These are phyloP conservation scores for Malthinus flaveolus DNA, from an alignment of 2,888 invertebrate genomes.

Conservation along the genomic window DNA sequence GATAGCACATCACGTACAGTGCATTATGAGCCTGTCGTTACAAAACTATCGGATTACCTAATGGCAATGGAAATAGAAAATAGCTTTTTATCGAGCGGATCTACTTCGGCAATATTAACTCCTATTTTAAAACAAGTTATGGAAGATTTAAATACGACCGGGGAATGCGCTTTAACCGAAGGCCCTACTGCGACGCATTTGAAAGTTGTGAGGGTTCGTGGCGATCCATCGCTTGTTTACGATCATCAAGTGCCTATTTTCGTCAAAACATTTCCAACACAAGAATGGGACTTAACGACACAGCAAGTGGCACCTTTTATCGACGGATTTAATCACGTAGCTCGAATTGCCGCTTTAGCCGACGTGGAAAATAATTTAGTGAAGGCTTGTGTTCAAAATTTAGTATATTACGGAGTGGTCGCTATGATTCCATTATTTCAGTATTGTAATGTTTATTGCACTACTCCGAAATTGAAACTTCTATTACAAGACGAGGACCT, in stretches of 20 bases:
- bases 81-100: slow-evolving; percentile 78
- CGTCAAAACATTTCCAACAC: slow-evolving; percentile 48
- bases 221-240: slow-evolving; percentile 78
- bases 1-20: slow-evolving; percentile 87
- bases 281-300: slow-evolving; percentile 93
- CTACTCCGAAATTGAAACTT: slow-evolving; percentile 60
- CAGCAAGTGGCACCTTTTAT: slow-evolving; percentile 87
- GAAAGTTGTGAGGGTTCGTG: slow-evolving; percentile 81
- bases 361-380: slow-evolving; percentile 93
- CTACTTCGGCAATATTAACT: slow-evolving; percentile 64
- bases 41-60: slow-evolving; percentile 91
- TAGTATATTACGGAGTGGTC: slow-evolving; percentile 76
- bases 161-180: slow-evolving; percentile 62
- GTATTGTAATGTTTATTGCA: slow-evolving; percentile 68
- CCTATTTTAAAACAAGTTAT: slow-evolving; percentile 78
- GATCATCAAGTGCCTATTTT: slow-evolving; percentile 93
- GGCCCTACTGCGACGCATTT: slow-evolving; percentile 87
- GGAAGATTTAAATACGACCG: slow-evolving; percentile 75
- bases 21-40: slow-evolving; percentile 92
- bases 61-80: slow-evolving; percentile 86
- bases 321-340: slow-evolving; percentile 90
- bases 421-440: slow-evolving; percentile 64
- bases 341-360: slow-evolving; percentile 85
- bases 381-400: slow-evolving; percentile 91
- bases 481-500: slow-evolving; percentile 58